Percentiles rank a stretch among this genome's conserved stretches.
Evolutionary conservation across 2,797 vertebrate species (phyloP).

Genomic region (Artibeus jamaicensis): DNA sequence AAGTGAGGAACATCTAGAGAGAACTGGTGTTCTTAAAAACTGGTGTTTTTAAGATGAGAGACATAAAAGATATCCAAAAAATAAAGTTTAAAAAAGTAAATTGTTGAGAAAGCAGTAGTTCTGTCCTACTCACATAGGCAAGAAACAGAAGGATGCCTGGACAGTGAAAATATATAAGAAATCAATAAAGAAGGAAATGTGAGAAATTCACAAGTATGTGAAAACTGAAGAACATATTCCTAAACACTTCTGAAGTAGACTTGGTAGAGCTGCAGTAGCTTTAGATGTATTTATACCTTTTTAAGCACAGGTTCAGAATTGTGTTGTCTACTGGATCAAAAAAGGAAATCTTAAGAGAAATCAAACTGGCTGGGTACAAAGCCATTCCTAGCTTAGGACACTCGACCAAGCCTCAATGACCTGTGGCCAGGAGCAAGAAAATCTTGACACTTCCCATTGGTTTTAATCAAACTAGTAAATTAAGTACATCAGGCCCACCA

Average conservation of each 20-base stretch:
- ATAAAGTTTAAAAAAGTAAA: neutral
- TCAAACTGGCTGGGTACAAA: conserved; percentile 28
- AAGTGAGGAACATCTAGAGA: neutral
- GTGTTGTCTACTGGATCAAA: neutral
- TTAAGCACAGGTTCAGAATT: neutral
- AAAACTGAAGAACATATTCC: conserved; percentile 6
- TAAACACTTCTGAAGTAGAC: neutral
- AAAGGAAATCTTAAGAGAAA: conserved; percentile 43
- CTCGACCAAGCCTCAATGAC: conserved; percentile 27
- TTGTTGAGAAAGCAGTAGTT: neutral
- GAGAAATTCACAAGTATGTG: neutral
- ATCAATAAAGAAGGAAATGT: conserved; percentile 15
- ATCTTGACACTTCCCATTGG: conserved; percentile 53
- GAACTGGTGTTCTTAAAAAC: neutral
- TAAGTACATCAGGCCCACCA: conserved; percentile 67
- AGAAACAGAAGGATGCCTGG: conserved; percentile 25
- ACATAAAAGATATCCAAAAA: neutral
- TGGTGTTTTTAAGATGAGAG: neutral
- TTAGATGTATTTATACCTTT: conserved; percentile 10
- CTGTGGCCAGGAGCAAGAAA: conserved; percentile 24
- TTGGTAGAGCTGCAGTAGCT: neutral
- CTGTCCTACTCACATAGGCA: conserved; percentile 20
- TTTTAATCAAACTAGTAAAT: conserved; percentile 64
- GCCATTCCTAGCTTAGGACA: conserved; percentile 21
- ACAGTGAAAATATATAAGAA: conserved; percentile 39